Base-by-base conservation (phyloP, 2,888 invertebrate species). In the Yponomeuta evonymella region DNA sequence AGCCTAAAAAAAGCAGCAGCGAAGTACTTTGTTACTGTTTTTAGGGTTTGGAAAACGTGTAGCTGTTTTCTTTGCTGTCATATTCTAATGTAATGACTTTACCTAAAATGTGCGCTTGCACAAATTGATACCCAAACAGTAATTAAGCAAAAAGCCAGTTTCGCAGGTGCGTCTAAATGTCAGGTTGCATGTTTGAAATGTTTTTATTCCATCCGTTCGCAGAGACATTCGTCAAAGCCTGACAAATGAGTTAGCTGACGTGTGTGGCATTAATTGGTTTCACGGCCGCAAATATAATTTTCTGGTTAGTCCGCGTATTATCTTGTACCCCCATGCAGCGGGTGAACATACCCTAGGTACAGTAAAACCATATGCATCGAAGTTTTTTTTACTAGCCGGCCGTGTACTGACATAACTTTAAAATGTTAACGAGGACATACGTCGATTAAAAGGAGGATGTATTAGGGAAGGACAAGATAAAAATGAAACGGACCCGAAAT, bases 161-260 rank as follows among this genome's bases (percentile, higher is more conserved):
- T n/a, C 15, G 69, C 69, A 69, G 69, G 51, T 69, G 69, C 9
- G 30, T 51, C 30, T 69, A 67, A 67, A 67, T 67, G 67, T 67
- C 67, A 67, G 67, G 12, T n/a, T 15, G 36, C 5, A 48, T 43
- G 43, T 48, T 48, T 67, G 43, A 43, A 29, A 29, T 29, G 29
- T 65, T 65, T 65, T 48, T 43, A 6, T 43, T 43, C 5, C 43
- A 43, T 43, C 36, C 67, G 5, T 43, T n/a, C 5, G 15, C 15
- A n/a, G 67, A 43, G 33, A 43, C 67, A 67, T 67, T 67, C 48
- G 43, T 67, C 48, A 67, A 48, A 12, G 67, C 15, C 33, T 67
- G 67, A 67, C 67, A 67, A 67, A 67, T 67, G n/a, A 15, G n/a
- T 67, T 12, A 33, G 29, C 10, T 30, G 30, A 30, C 29, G 65